phyloP scores from a whole-genome alignment of 2,797 vertebrate species.

The Hafferia zeledoni region DNA sequence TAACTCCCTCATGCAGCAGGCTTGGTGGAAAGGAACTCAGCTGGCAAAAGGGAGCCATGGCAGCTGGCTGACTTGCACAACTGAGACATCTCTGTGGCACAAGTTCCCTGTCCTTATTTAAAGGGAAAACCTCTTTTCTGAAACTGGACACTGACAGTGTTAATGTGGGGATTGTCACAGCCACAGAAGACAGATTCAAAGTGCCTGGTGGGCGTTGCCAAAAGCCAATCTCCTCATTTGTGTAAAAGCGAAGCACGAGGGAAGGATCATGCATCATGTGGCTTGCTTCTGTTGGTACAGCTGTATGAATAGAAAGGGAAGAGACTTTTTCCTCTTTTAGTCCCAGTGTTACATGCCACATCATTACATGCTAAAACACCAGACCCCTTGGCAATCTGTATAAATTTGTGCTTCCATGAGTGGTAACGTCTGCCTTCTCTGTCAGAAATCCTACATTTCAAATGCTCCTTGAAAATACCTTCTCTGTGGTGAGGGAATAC shows the following conservation, averaged over 20 bases:
- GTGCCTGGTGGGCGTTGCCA: background rate
- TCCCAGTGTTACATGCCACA: background rate
- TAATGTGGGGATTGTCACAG: background rate
- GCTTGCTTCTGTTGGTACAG: background rate
- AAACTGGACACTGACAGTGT: background rate
- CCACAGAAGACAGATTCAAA: background rate
- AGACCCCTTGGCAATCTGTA: background rate
- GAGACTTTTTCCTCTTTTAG: background rate
- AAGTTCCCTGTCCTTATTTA: background rate
- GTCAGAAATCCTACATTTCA: background rate
- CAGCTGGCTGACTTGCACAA: background rate
- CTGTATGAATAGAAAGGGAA: rapidly evolving
- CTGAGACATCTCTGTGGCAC: no score
- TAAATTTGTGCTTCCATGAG: background rate
- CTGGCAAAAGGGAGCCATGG: background rate
- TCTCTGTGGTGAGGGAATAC: background rate
- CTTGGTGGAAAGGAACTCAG: background rate
- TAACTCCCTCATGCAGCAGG: background rate
- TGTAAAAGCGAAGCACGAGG: background rate
- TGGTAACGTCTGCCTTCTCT: background rate
- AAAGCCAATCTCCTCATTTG: background rate
- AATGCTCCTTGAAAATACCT: background rate
- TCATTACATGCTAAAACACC: background rate
- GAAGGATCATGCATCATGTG: background rate
- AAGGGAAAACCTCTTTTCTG: background rate